Evolutionary conservation across 2,797 vertebrate genomes (phyloP), one percentile per base, ranked within the genome.

Genomic region (Yasuhikotakia modesta): DNA sequence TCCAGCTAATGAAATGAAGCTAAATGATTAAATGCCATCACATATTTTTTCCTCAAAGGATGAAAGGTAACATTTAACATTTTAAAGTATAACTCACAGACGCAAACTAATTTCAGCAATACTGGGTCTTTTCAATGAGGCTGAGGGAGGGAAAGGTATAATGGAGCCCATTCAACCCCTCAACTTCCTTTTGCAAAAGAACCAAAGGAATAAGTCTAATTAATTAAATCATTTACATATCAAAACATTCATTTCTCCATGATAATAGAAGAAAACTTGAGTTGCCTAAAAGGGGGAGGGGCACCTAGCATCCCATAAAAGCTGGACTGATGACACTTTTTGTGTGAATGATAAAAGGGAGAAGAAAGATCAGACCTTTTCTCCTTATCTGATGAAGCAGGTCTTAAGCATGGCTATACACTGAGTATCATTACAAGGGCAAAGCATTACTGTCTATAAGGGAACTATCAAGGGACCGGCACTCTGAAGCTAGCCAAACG

Each of bases 141-240:
- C 19, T 50, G 21, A 60, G 45, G 55, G 45, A 77, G 60, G 73
- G 63, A 78, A 43, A n/a, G 16, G 32, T 24, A 81, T 77, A 84
- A 81, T 73, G 53, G 70, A 82, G 55, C 32, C 72, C 24, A 80
- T 80, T 84, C 81, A 78, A 70, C 46, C 81, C 71, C 80, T 80
- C 35, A 35, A 77, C 70, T 68, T 66, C 60, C 69, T 75, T 71
- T 80, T 70, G 70, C 52, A 76, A 58, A 72, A 71, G 70, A 81
- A 78, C 73, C 66, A 45, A 65, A 63, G 64, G 30, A 75, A 84
- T 79, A 74, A 77, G 78, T 83, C 74, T 85, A 86, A 86, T 86
- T 85, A 87, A 87, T 85, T 77, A 81, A 84, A 84, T 79, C 80
- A 84, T 87, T 87, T 87, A 71, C 86, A 87, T 87, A 84, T 85